Evolutionary conservation across 2,797 vertebrate genomes (phyloP), one percentile per base, ranked within the genome.

Genomic region (Gallinago stenura): DNA sequence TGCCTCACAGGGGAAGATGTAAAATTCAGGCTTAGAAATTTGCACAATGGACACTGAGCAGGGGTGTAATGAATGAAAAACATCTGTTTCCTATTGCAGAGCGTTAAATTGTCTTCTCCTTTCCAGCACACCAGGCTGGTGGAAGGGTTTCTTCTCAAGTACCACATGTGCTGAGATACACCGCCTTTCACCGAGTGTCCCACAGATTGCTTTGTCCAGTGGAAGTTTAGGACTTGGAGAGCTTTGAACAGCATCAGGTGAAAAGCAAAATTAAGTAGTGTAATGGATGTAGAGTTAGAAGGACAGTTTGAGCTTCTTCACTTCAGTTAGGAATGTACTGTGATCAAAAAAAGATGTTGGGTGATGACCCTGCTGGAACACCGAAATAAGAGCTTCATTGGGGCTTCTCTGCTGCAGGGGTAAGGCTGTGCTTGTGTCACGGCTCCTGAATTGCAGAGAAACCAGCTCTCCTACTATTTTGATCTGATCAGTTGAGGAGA

Each of bases 41-140:
- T 58, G 31, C 46, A 45, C 58, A 87, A 12, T 15, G 84, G 79
- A 19, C 26, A 8, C 50, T 54, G 12, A n/a, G 12, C 20, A 68
- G 53, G 33, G 51, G 83, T 18, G 14, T 7, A 46, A 17, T 33
- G 77, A 79, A 61, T 72, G 37, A 72, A 81, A 85, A 48, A 19
- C 76, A 53, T 71, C 26, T 73, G 79, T 65, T 66, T 60, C 53
- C 57, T 77, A 22, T 90, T 90, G 64, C 76, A 83, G 41, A 75
- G 48, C 48, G 37, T 41, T 48, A 53, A 71, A 15, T 3, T 61
- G 57, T 41, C 45, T 50, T 53, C 45, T 62, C 73, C 78, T 33
- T 64, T 61, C 33, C 60, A 75, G 21, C 70, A 61, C 6, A 9
- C 15, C 43, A 25, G 48, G 41, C 66, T 84, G 45, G 83, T 43